Evolutionary conservation across 2,888 invertebrate species (phyloP).

Genomic region (Sarcophaga variegata): DNA sequence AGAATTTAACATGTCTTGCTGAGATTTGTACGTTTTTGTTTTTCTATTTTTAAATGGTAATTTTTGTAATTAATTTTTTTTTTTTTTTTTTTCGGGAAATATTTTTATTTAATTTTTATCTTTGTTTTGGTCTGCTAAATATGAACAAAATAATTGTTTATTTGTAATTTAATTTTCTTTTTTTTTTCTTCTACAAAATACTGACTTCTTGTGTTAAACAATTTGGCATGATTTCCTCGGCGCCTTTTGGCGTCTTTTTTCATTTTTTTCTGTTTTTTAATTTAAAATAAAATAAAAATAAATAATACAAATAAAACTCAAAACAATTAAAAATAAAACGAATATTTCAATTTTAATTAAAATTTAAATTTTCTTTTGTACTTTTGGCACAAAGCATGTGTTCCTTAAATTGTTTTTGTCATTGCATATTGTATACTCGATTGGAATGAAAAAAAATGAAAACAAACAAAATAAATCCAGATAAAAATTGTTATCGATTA

Average conservation of each 20-base stretch:
- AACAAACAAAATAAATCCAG: no score
- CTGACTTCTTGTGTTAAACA: background rate
- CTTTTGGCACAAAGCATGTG: background rate
- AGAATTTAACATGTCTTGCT: no score
- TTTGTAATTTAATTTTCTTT: background rate
- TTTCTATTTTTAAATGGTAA: background rate
- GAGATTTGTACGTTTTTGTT: no score
- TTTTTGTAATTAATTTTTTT: background rate
- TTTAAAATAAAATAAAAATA: conserved; percentile 49
- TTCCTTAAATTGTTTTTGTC: no score
- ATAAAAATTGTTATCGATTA: no score
- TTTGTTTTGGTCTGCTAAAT: conserved; percentile 47
- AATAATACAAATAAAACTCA: conserved; percentile 20
- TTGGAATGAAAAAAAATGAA: no score
- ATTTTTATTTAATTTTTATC: background rate
- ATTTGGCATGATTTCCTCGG: conserved; percentile 58
- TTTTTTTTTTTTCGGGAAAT: background rate
- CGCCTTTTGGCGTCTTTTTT: conserved; percentile 43
- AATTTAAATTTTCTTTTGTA: background rate
- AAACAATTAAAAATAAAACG: background rate
- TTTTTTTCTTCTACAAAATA: background rate
- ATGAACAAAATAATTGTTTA: conserved; percentile 10
- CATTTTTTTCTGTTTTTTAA: conserved; percentile 33
- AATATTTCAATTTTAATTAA: background rate
- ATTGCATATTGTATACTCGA: no score